A percentile compares a stretch with the other conserved stretches of the same genome.
These are phyloP conservation scores for Tragulus kanchil DNA, from an alignment of 2,113 vertebrate genomes.

Conservation along the genomic window DNA sequence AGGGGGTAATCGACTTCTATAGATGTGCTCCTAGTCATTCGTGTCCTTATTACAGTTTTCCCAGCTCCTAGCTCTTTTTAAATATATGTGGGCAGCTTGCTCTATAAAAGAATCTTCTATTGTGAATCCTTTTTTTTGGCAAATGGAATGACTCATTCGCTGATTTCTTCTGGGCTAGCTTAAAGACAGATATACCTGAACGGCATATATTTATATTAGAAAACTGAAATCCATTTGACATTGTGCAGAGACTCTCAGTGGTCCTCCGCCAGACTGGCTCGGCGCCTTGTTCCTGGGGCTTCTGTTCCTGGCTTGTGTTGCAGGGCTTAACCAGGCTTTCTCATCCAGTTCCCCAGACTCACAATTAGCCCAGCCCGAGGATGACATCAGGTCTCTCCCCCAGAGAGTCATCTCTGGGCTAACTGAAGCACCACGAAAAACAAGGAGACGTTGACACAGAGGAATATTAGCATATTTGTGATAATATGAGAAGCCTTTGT, in stretches of 20 bases:
- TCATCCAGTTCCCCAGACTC: not conserved
- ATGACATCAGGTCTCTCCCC: not conserved
- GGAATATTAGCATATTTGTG: not conserved
- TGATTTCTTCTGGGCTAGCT: slow-evolving; percentile 58
- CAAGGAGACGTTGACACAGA: not conserved
- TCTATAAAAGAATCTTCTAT: slow-evolving; percentile 69
- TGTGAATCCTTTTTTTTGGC: slow-evolving; percentile 34
- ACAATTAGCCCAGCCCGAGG: not conserved
- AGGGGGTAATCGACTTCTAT: slow-evolving; percentile 7
- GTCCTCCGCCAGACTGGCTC: not conserved
- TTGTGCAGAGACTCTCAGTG: not conserved
- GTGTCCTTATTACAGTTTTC: slow-evolving; percentile 57
- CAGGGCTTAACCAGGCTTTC: not conserved
- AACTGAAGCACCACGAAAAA: slow-evolving; percentile 32
- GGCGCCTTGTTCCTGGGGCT: not conserved
- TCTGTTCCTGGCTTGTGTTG: not conserved
- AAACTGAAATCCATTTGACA: slow-evolving; percentile 44
- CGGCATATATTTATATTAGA: not conserved
- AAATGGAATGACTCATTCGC: slow-evolving; percentile 68
- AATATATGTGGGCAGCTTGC: slow-evolving; percentile 63
- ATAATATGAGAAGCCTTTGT: not conserved
- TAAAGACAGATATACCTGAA: slow-evolving; percentile 35
- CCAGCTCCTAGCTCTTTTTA: slow-evolving; percentile 68
- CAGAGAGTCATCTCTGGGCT: not conserved
- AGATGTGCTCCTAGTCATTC: slow-evolving; percentile 16